Evolutionary conservation across 2,113 vertebrate genomes (phyloP).

Genomic region (Hiodon tergisus): DNA sequence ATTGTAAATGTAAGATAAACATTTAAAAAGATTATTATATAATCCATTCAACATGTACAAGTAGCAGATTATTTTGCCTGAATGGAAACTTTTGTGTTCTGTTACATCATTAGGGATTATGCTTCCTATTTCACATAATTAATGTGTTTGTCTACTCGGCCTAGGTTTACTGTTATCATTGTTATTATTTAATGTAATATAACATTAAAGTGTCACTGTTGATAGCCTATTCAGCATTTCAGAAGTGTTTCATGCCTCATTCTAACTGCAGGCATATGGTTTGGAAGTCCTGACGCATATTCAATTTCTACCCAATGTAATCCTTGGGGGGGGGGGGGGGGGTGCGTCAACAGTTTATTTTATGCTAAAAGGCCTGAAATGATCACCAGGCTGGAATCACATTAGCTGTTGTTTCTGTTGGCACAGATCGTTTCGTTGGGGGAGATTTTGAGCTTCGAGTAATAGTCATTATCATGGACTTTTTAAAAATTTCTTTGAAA

Average conservation of each 20-base stretch:
- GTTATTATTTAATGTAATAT: slow-evolving; percentile 9
- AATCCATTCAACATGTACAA: not conserved
- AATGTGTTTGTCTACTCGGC: slow-evolving; percentile 3
- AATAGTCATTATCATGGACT: too few species aligned
- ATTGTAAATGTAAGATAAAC: not conserved
- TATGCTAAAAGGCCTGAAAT: too few species aligned
- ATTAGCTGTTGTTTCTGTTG: too few species aligned
- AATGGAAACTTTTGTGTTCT: not conserved
- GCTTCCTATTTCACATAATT: not conserved
- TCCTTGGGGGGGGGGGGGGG: slow-evolving; percentile 35
- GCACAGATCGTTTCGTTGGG: too few species aligned
- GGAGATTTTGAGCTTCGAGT: too few species aligned
- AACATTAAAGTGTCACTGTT: slow-evolving; percentile 29
- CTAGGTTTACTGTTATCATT: not conserved
- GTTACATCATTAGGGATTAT: not conserved
- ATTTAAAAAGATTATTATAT: not conserved
- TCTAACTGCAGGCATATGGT: slow-evolving; percentile 38
- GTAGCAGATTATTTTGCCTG: not conserved
- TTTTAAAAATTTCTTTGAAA: too few species aligned
- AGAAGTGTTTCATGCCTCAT: not conserved
- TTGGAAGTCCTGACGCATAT: slow-evolving; percentile 34
- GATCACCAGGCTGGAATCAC: too few species aligned
- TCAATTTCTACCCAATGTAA: slow-evolving; percentile 21
- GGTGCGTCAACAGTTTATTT: too few species aligned
- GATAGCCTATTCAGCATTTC: slow-evolving; percentile 19